phyloP scores from a whole-genome alignment of 2,888 invertebrate genomes.

The Busseola fusca region DNA sequence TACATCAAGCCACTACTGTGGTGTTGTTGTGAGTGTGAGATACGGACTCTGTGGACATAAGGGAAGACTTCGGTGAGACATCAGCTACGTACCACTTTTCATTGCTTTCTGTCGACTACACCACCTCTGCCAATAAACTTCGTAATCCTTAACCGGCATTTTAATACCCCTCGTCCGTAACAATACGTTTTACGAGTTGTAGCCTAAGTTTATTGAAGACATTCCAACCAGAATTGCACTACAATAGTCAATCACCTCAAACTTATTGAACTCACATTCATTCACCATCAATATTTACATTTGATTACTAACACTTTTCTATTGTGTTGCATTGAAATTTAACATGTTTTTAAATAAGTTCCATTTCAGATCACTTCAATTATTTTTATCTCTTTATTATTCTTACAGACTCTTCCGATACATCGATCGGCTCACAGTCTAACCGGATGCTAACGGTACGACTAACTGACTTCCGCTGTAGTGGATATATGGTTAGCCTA shows the following conservation, averaged over 20 bases:
- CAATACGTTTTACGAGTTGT: neutral
- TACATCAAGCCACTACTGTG: too few relatives aligned
- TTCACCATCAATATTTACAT: neutral
- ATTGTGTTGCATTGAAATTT: neutral
- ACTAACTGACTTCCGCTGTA: constrained; percentile 16
- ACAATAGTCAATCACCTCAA: neutral
- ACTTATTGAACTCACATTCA: neutral
- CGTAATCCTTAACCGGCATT: too few relatives aligned
- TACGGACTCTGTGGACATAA: too few relatives aligned
- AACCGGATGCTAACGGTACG: neutral
- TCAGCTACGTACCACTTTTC: too few relatives aligned
- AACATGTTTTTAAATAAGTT: neutral
- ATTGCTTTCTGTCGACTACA: too few relatives aligned
- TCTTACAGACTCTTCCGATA: neutral
- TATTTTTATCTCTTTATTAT: neutral
- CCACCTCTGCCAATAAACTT: too few relatives aligned
- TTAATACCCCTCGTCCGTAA: too few relatives aligned
- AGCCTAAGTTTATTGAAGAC: neutral
- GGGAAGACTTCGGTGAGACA: too few relatives aligned
- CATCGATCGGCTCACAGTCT: too few relatives aligned
- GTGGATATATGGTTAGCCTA: constrained; percentile 1
- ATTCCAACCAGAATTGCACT: neutral
- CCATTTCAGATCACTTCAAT: neutral
- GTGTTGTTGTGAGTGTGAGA: too few relatives aligned
- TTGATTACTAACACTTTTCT: neutral